Conservation (phyloP, 2,797 vertebrate species). For the Gorsachius magnificus region DNA sequence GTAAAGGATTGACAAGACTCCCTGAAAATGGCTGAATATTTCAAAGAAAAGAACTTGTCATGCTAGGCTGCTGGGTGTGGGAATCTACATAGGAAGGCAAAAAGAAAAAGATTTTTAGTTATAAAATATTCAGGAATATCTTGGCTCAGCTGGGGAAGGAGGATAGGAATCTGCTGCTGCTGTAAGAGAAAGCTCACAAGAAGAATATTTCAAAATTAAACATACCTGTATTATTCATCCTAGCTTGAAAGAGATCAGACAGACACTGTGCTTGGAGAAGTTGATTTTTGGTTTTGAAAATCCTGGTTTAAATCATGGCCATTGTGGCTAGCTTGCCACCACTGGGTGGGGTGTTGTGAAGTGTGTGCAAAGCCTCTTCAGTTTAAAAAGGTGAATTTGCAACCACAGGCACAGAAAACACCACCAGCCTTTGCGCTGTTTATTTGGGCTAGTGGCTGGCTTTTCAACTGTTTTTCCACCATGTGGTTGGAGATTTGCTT, state of each 20-base stretch:
- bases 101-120: slow-evolving; percentile 37
- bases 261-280: neutral
- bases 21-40: slow-evolving; percentile 20
- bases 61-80: neutral
- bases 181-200: slow-evolving; percentile 8
- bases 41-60: slow-evolving; percentile 37
- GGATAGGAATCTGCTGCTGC: slow-evolving; percentile 6
- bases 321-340: neutral
- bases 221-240: slow-evolving; percentile 28
- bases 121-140: slow-evolving; percentile 59
- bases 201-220: slow-evolving; percentile 34
- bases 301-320: neutral
- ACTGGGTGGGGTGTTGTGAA: neutral
- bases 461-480: neutral
- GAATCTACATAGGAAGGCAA: slow-evolving; percentile 44
- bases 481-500: neutral
- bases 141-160: slow-evolving; percentile 6
- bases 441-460: neutral
- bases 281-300: neutral
- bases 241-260: slow-evolving; percentile 2
- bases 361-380: neutral
- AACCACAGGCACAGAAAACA: neutral
- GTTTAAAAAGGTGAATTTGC: neutral
- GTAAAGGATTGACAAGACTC: slow-evolving; percentile 33
- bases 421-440: neutral